These are phyloP conservation scores for Syngnathoides biaculeatus DNA, from an alignment of 2,113 vertebrate species.

Conservation along the genomic window DNA sequence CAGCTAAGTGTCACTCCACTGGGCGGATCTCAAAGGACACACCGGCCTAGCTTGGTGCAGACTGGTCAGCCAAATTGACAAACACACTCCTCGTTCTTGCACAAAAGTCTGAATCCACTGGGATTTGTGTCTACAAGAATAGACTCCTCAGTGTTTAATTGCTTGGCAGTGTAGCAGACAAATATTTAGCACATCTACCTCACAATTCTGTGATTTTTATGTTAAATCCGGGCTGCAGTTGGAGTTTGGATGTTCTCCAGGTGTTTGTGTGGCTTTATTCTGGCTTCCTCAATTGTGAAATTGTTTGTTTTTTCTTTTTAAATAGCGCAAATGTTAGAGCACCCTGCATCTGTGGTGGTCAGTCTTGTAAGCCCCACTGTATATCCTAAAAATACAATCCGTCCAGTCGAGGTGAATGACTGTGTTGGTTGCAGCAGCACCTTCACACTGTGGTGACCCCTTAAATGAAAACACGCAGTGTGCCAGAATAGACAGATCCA, in stretches of 20 bases:
- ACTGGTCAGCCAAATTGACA: too few species aligned
- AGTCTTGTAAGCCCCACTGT: background rate
- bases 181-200: background rate
- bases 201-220: background rate
- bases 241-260: too few species aligned
- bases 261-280: too few species aligned
- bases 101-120: too few species aligned
- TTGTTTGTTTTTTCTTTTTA: too few species aligned
- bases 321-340: background rate
- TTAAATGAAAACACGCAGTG: conserved; percentile 18
- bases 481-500: conserved; percentile 35
- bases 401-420: background rate
- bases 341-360: background rate
- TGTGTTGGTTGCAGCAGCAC: background rate
- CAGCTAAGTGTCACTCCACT: too few species aligned
- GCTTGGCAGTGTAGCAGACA: background rate
- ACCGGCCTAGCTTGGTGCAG: too few species aligned
- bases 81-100: too few species aligned
- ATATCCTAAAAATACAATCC: background rate
- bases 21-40: too few species aligned
- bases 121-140: too few species aligned
- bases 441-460: conserved; percentile 45
- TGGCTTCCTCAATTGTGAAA: too few species aligned
- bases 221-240: too few species aligned
- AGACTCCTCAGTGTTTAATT: background rate